Conservation (phyloP, 35 echinoderm and acorn worm species). For the Acanthaster planci region DNA sequence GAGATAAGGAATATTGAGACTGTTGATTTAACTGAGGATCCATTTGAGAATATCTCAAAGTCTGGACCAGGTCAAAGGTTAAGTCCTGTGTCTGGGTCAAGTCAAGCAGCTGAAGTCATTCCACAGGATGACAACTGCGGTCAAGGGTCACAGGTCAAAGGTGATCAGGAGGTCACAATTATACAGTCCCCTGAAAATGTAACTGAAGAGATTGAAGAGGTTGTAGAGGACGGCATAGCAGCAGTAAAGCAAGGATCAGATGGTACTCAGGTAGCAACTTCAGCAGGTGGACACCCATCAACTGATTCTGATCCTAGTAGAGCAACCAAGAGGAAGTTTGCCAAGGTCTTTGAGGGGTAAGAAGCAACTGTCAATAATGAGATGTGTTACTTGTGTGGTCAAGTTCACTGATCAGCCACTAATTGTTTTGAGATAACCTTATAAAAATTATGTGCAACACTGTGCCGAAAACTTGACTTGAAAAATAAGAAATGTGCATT, state of each 20-base stretch:
- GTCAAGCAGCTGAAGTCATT: background rate
- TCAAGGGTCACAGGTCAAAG: constrained; percentile 11
- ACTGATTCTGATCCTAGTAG: background rate
- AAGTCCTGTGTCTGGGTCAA: no score
- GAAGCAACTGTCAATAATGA: no score
- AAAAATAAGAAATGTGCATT: no score
- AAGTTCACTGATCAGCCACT: no score
- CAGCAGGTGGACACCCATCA: background rate
- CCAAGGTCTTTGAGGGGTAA: background rate
- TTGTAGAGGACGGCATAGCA: background rate
- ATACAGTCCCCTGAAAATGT: background rate
- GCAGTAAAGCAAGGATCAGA: background rate
- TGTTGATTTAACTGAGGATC: no score
- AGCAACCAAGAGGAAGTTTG: constrained; percentile 7
- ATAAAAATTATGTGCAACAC: no score
- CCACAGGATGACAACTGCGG: background rate
- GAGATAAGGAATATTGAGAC: no score
- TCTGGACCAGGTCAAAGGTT: no score
- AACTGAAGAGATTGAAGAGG: background rate
- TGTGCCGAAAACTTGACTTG: no score
- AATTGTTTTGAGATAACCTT: no score
- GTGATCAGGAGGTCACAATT: background rate
- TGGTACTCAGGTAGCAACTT: background rate
- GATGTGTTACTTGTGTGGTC: no score
- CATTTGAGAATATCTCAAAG: no score